phyloP scores from a whole-genome alignment of 1,140 invertebrate genomes.

The Drosophila kohkoa region DNA sequence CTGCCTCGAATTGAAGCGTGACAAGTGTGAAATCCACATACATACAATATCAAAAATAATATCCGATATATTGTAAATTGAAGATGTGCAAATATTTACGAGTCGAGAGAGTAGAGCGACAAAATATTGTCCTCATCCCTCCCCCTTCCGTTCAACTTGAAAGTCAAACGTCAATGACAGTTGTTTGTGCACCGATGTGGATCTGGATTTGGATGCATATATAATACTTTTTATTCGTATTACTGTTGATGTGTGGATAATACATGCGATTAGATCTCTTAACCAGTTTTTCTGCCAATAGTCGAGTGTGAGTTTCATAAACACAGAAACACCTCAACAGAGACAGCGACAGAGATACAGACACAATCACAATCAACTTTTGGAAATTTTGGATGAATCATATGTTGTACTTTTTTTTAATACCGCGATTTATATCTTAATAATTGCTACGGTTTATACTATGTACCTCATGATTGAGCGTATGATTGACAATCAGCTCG shows the following conservation, averaged over 20 bases:
- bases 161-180: slow-evolving; percentile 72
- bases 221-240: not conserved
- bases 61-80: slow-evolving; percentile 6
- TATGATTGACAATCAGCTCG: slow-evolving; percentile 79
- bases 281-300: slow-evolving; percentile 34
- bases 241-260: slow-evolving; percentile 1
- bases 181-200: slow-evolving; percentile 17
- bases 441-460: slow-evolving; percentile 7
- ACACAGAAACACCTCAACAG: not conserved
- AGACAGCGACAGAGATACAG: not conserved
- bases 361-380: slow-evolving; percentile 5
- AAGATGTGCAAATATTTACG: slow-evolving; percentile 9
- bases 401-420: not conserved
- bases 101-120: not conserved
- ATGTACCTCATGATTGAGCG: slow-evolving; percentile 75
- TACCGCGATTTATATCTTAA: not conserved
- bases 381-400: slow-evolving; percentile 25
- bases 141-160: not conserved
- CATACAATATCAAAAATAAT: not conserved
- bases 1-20: slow-evolving; percentile 45
- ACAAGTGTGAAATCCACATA: slow-evolving; percentile 15
- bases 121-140: slow-evolving; percentile 4
- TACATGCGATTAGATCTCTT: slow-evolving; percentile 3
- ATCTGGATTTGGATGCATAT: slow-evolving; percentile 1
- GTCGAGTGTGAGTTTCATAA: slow-evolving; percentile 1